Percentiles rank a stretch among this genome's conserved stretches.
Evolutionary conservation across 2,888 invertebrate genomes (phyloP).

Genomic region (Plagodis pulveraria): DNA sequence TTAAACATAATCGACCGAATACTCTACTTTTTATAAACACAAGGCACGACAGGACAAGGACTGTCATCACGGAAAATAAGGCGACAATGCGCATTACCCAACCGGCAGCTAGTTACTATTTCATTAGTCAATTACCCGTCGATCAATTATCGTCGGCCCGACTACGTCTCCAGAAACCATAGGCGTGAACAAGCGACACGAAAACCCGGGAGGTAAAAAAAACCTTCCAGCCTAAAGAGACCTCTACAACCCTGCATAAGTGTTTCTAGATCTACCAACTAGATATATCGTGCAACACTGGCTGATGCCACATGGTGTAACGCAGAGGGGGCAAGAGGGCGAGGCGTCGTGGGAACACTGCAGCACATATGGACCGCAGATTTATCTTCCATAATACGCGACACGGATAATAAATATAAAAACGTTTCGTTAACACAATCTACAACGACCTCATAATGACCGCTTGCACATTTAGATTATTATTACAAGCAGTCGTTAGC

Average conservation of each 20-base stretch:
- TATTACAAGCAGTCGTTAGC: constrained; percentile 46
- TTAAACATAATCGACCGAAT: constrained; percentile 9
- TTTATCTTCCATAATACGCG: constrained; percentile 73
- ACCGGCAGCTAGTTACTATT: constrained; percentile 45
- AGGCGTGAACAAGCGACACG: constrained; percentile 68
- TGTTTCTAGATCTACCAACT: constrained; percentile 37
- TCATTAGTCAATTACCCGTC: constrained; percentile 76
- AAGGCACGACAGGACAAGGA: constrained; percentile 9
- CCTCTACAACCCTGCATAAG: constrained; percentile 40
- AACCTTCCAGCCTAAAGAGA: constrained; percentile 54
- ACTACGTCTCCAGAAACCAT: constrained; percentile 71
- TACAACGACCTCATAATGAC: constrained; percentile 61
- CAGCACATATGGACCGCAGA: constrained; percentile 80
- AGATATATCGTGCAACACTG: constrained; percentile 59
- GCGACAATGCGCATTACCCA: constrained; percentile 48
- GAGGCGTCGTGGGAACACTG: constrained; percentile 72
- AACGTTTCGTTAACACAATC: constrained; percentile 72
- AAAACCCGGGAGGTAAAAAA: constrained; percentile 75
- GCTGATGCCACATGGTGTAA: constrained; percentile 70
- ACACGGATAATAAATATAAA: constrained; percentile 74
- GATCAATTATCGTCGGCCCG: constrained; percentile 72
- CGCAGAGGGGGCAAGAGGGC: constrained; percentile 53
- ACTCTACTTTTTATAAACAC: constrained; percentile 32
- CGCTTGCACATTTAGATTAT: constrained; percentile 64
- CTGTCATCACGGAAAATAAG: constrained; percentile 32